These are phyloP conservation scores for Aradophagus sp. DNA, from an alignment of 1,140 invertebrate species.

Conservation along the genomic window DNA sequence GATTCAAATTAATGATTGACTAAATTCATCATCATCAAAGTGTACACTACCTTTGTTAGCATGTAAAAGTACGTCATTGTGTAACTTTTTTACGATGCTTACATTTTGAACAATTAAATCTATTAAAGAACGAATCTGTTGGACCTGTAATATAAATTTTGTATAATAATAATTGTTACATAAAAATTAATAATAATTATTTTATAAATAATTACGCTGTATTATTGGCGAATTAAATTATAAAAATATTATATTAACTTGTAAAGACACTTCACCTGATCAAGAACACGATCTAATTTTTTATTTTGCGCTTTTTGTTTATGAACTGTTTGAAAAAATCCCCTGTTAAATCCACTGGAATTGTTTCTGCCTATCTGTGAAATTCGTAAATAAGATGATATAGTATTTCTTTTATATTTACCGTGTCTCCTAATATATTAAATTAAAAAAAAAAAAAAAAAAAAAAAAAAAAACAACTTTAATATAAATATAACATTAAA, in stretches of 20 bases:
- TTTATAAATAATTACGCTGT: too few relatives aligned
- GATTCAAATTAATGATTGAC: neutral
- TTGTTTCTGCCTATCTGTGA: conserved; percentile 52
- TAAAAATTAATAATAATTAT: too few relatives aligned
- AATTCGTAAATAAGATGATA: neutral
- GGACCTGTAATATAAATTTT: conserved; percentile 66
- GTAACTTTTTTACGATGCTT: conserved; percentile 74
- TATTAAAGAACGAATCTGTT: conserved; percentile 74
- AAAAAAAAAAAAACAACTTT: too few relatives aligned
- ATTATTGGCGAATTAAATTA: neutral
- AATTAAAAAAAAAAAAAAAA: too few relatives aligned
- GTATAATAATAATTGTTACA: too few relatives aligned
- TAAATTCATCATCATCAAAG: neutral
- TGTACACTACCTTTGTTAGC: conserved; percentile 73
- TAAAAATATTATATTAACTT: conserved; percentile 13
- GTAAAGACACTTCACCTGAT: conserved; percentile 66
- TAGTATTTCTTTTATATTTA: too few relatives aligned
- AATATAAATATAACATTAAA: too few relatives aligned
- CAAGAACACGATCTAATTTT: conserved; percentile 68
- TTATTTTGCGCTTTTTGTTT: conserved; percentile 65
- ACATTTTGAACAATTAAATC: conserved; percentile 74
- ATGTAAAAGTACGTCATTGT: conserved; percentile 77
- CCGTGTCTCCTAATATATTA: too few relatives aligned
- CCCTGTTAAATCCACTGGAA: conserved; percentile 57
- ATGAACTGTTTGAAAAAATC: conserved; percentile 65